Base-by-base conservation (phyloP, 1,140 invertebrate species). In the Agrilus planipennis region DNA sequence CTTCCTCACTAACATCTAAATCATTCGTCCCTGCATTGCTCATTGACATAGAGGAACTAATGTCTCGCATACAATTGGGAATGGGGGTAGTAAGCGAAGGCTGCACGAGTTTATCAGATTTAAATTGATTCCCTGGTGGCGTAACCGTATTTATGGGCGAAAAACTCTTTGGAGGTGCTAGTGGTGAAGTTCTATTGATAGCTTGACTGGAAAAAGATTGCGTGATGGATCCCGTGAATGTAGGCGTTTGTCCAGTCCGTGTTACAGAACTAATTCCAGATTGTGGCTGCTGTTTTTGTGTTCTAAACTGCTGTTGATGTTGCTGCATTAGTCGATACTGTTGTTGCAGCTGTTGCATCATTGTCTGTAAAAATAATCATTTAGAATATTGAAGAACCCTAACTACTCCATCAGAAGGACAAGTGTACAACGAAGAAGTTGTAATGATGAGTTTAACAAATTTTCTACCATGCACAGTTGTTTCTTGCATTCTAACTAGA, bases 241-340 rank as follows among this genome's bases (percentile, higher is more conserved):
- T n/a, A n/a, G n/a, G n/a, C n/a, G n/a, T n/a, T n/a, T n/a, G n/a
- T n/a, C n/a, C n/a, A n/a, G n/a, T n/a, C n/a, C n/a, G n/a, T n/a
- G n/a, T n/a, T n/a, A n/a, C n/a, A n/a, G n/a, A n/a, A n/a, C n/a
- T n/a, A n/a, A n/a, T n/a, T n/a, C n/a, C n/a, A n/a, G n/a, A n/a
- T n/a, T n/a, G n/a, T n/a, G n/a, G n/a, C 35, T 43, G 25, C 49
- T 75, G 73, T 45, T 75, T 75, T 44, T 47, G 48, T 16, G 79
- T 74, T 41, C 71, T 61, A 27, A 76, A 51, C 45, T 77, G 74
- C 45, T 77, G 73, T 42, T 77, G 76, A 51, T 81, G 76, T 49
- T 85, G 81, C 50, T 87, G 82, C 67, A 85, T 81, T 25, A 79
- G 60, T 15, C 80, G 68, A 52, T 84, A 85, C 54, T 89, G 83